A percentile compares a stretch with the other conserved stretches of the same genome.
These are phyloP conservation scores for Limnodromus scolopaceus DNA, from an alignment of 2,797 vertebrate species.

Conservation along the genomic window DNA sequence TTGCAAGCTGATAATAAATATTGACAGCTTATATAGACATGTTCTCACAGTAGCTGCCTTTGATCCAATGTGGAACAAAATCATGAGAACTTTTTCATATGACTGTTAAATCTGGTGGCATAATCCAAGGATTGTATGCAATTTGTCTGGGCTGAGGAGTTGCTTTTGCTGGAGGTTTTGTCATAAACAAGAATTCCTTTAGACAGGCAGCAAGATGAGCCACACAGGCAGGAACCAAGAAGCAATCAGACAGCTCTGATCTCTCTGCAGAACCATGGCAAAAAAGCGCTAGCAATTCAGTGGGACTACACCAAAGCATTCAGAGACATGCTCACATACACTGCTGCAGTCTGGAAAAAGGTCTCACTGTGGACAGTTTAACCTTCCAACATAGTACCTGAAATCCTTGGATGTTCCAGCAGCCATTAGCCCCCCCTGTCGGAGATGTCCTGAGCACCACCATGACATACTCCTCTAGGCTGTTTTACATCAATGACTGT, in stretches of 20 bases:
- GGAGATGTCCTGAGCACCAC: neutral
- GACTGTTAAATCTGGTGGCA: neutral
- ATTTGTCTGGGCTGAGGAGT: neutral
- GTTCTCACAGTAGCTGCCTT: neutral
- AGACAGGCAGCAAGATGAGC: neutral
- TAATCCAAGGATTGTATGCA: neutral
- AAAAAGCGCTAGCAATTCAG: neutral
- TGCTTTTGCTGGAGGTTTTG: neutral
- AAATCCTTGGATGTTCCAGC: neutral
- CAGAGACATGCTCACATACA: neutral
- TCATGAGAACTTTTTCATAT: neutral
- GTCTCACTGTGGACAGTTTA: neutral
- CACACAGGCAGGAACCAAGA: rapidly evolving
- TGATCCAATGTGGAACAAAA: neutral
- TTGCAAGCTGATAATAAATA: neutral
- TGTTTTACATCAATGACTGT: neutral
- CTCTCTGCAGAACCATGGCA: neutral
- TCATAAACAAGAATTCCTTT: neutral
- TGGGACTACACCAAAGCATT: neutral
- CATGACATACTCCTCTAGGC: neutral
- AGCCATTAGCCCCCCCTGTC: neutral
- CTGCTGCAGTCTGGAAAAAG: neutral
- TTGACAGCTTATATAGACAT: neutral
- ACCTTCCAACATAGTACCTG: neutral
- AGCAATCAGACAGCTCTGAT: neutral